Conservation (phyloP, 2,888 invertebrate genomes). For the Cephonodes hylas region DNA sequence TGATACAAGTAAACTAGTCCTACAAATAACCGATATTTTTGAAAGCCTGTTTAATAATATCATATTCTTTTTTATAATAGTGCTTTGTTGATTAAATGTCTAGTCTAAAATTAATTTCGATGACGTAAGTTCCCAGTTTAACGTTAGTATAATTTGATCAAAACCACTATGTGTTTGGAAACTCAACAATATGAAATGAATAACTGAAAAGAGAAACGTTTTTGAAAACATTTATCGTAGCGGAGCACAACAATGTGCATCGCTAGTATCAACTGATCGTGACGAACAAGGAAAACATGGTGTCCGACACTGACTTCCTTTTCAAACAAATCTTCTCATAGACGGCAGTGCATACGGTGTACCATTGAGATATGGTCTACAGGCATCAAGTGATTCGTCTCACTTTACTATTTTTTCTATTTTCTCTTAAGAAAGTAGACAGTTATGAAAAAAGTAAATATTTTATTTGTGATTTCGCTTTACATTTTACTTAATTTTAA, state of each 20-base stretch:
- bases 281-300: conserved; percentile 12
- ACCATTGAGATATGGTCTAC: conserved; percentile 2
- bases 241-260: conserved; percentile 2
- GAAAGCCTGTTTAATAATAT: too few species aligned
- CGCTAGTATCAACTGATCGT: conserved; percentile 2
- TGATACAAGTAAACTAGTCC: too few species aligned
- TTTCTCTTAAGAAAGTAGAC: not conserved
- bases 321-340: conserved; percentile 9
- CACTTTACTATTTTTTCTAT: not conserved
- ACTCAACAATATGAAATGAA: not conserved
- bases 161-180: not conserved
- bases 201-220: not conserved
- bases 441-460: conserved; percentile 61
- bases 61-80: too few species aligned
- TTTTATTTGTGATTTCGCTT: not conserved
- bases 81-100: too few species aligned
- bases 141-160: not conserved
- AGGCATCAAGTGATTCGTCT: not conserved
- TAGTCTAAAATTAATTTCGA: too few species aligned
- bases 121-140: too few species aligned
- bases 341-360: conserved; percentile 13
- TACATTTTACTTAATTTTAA: not conserved
- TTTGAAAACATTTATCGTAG: conserved; percentile 9
- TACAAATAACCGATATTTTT: too few species aligned
- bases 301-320: conserved; percentile 10